Conservation (phyloP, 1,140 invertebrate genomes). For the Papilio dardanus region DNA sequence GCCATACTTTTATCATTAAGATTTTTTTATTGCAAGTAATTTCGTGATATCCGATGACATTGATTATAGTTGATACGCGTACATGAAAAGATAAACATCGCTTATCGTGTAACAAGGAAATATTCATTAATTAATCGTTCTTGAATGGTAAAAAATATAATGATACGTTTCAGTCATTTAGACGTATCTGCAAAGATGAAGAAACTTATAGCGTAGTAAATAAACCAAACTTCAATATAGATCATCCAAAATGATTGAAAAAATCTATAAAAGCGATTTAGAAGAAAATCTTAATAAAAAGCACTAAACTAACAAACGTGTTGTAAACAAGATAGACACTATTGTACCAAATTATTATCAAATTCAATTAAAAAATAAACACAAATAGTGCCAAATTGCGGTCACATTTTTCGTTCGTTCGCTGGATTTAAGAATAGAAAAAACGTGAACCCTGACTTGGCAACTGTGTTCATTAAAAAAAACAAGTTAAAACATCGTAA, state of each 20-base stretch:
- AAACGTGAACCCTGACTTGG: constrained; percentile 13
- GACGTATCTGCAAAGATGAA: too few relatives aligned
- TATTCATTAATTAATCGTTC: constrained; percentile 11
- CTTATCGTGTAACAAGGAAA: constrained; percentile 24
- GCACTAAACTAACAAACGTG: not conserved
- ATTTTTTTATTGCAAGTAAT: constrained; percentile 21
- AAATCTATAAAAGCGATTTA: too few relatives aligned
- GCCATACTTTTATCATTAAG: constrained; percentile 12
- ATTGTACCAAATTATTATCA: not conserved
- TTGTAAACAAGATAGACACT: not conserved
- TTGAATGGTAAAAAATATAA: not conserved
- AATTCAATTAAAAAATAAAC: constrained; percentile 5
- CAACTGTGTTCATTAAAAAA: not conserved
- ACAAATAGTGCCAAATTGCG: not conserved
- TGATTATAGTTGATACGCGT: constrained; percentile 18
- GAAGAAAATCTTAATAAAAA: too few relatives aligned
- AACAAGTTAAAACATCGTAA: not conserved
- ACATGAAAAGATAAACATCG: not conserved
- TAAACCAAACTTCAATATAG: too few relatives aligned
- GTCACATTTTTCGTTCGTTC: constrained; percentile 4
- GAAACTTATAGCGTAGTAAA: too few relatives aligned
- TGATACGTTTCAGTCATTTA: not conserved
- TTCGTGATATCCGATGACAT: constrained; percentile 16
- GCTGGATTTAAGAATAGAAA: constrained; percentile 10
- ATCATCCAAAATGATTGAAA: too few relatives aligned